Conservation (phyloP, 2,797 vertebrate genomes). For the Lophotriccus pileatus region DNA sequence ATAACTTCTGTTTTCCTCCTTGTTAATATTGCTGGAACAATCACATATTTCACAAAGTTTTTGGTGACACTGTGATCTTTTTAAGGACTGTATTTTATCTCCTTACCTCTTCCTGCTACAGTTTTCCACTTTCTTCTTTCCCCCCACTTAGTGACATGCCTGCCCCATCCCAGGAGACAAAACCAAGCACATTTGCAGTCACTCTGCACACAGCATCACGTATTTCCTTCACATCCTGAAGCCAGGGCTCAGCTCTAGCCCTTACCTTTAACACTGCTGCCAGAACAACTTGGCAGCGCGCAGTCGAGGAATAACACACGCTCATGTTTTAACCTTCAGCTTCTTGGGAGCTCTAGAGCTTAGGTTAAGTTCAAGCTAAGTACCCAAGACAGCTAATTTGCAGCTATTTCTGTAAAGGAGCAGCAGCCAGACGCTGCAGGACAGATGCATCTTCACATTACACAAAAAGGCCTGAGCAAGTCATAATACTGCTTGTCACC, state of each 20-base stretch:
- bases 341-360: background rate
- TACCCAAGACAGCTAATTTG: background rate
- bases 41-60: background rate
- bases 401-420: background rate
- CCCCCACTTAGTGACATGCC: fast-evolving
- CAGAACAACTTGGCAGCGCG: background rate
- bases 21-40: conserved; percentile 25
- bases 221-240: background rate
- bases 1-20: background rate
- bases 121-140: background rate
- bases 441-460: background rate
- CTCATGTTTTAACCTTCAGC: background rate
- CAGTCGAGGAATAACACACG: background rate
- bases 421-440: background rate
- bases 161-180: background rate
- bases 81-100: background rate
- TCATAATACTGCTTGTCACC: background rate
- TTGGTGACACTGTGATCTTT: background rate
- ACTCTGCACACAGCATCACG: background rate
- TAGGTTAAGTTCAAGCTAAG: background rate
- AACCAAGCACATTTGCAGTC: fast-evolving
- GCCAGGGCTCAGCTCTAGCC: background rate
- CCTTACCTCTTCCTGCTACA: background rate
- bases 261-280: background rate
- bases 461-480: background rate